A percentile compares a stretch with the other conserved stretches of the same genome.
These are phyloP conservation scores for Oreohelix idahoensis DNA, from an alignment of 1,140 invertebrate genomes.

Conservation along the genomic window DNA sequence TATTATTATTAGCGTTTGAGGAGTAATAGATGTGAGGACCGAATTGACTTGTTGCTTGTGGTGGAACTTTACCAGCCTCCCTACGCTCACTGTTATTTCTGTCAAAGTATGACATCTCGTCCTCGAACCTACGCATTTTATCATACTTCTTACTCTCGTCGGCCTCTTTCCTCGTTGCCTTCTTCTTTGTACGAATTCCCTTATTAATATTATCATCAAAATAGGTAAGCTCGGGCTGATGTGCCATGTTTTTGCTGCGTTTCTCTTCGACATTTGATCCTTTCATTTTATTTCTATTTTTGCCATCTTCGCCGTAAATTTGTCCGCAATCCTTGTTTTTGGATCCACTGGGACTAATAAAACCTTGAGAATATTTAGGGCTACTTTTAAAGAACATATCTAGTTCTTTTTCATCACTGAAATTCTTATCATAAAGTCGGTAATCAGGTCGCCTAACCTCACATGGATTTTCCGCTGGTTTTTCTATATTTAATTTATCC, in stretches of 20 bases:
- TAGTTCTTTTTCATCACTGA: not conserved
- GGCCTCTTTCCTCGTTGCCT: not conserved
- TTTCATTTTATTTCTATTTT: not conserved
- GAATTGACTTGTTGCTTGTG: too few relatives aligned
- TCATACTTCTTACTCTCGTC: not conserved
- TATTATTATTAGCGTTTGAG: not conserved
- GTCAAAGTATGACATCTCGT: not conserved
- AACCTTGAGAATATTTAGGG: not conserved
- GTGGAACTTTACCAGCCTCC: not conserved
- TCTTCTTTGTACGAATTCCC: not conserved
- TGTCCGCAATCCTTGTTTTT: too few relatives aligned
- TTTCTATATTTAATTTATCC: not conserved
- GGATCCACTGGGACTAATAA: too few relatives aligned
- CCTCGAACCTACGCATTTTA: not conserved
- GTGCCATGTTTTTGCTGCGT: not conserved
- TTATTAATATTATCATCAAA: not conserved
- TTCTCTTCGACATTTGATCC: not conserved
- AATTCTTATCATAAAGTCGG: not conserved
- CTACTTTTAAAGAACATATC: not conserved
- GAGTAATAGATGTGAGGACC: not conserved
- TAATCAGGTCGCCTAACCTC: not conserved
- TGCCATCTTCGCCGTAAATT: not conserved
- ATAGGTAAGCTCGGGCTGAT: not conserved
- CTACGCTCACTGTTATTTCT: not conserved
- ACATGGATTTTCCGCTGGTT: not conserved